Evolutionary conservation across 2,113 vertebrate genomes (phyloP).

Genomic region (Peucedramus taeniatus): DNA sequence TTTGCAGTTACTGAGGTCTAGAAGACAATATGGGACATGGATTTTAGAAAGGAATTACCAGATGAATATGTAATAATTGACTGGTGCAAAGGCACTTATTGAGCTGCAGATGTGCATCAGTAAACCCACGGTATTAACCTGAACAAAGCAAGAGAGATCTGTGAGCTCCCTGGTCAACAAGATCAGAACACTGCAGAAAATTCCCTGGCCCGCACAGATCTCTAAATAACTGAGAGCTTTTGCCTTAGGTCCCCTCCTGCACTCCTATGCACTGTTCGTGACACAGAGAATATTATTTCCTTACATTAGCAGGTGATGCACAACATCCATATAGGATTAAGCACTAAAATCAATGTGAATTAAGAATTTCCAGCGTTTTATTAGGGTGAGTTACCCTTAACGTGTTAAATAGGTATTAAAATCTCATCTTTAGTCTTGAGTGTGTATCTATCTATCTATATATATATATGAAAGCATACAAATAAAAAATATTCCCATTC

Average conservation of each 20-base stretch:
- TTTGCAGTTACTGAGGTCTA: background rate
- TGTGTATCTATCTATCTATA: no score
- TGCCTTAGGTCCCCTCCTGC: background rate
- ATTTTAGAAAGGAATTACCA: conserved; percentile 5
- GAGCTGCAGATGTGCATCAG: background rate
- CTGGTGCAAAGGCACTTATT: background rate
- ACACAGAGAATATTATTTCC: background rate
- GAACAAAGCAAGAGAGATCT: background rate
- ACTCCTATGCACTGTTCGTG: background rate
- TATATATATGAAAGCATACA: background rate
- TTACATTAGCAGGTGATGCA: background rate
- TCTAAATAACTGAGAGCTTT: background rate
- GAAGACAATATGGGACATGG: background rate
- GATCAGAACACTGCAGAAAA: background rate
- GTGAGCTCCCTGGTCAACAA: background rate
- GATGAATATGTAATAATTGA: background rate
- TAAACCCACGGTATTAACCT: background rate
- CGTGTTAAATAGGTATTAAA: background rate
- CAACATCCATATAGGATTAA: background rate
- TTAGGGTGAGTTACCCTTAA: background rate
- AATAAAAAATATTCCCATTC: background rate
- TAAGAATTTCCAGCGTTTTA: background rate
- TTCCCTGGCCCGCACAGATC: background rate
- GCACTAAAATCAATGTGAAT: background rate
- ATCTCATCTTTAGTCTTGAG: background rate